Evolutionary conservation across 1,140 invertebrate species (phyloP), one percentile per base, ranked within the genome.

Genomic region (Lordiphosa mommai): DNA sequence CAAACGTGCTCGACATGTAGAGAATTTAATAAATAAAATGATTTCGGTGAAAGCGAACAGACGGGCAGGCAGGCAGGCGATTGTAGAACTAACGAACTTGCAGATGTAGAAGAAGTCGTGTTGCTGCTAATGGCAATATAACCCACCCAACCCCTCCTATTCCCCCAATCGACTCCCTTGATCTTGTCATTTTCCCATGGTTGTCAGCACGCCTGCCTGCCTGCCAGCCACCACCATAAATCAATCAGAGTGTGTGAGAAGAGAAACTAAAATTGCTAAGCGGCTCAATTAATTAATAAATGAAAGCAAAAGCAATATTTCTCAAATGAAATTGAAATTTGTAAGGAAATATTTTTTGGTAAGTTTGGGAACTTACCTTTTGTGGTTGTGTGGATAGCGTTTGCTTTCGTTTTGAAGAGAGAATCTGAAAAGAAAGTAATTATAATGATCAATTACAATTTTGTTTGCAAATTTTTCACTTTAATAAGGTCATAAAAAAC

Each of bases 21-120:
- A 84, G 71, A 82, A 76, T 82, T 84, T 72, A 84, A 80, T 80
- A 79, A 84, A 76, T 82, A 84, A 76, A 84, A 76, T 76, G 66
- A 72, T 61, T 80, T 84, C 67, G 76, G 76, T 82, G 76, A 82
- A 82, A 82, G 76, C 76, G 76, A 82, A 72, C 73, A 82, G 61
- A 37, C 43, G n/a, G 47, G 16, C 5, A 14, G 60, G 13, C 43
- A 12, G 47, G 16, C 5, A 14, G 60, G 13, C 43, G 17, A 23
- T 33, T 36, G 37, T 12, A 17, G 36, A n/a, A 14, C 4, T 14
- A 55, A n/a, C 33, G 23, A 27, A 6, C 27, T 13, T 20, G 6
- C 16, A 20, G 16, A 29, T 3, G 14, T 34, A 7, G n/a, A 36
- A 57, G 12, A 72, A 76, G 49, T 84, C 67, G 77, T 82, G 76